Conservation (phyloP, 92 coral and sea anemone species). For the Hydrozoanthus gracilis region DNA sequence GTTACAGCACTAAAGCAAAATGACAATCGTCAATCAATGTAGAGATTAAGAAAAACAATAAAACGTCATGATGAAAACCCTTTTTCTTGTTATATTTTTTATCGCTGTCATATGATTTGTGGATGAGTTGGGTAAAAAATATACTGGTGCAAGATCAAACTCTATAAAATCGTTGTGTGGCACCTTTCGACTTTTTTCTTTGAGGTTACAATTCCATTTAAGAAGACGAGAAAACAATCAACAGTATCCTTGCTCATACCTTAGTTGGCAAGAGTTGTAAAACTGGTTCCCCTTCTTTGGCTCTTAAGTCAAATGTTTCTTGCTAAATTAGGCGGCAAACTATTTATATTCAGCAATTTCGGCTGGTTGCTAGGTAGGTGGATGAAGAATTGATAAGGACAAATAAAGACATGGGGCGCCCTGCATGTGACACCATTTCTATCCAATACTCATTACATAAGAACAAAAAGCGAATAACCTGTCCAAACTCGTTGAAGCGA, state of each 20-base stretch:
- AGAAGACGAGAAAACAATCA: too few species aligned
- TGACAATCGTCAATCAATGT: not conserved
- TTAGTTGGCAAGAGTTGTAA: not conserved
- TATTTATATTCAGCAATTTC: not conserved
- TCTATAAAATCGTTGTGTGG: too few species aligned
- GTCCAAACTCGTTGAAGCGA: constrained; percentile 12
- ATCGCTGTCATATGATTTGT: not conserved
- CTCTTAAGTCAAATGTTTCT: not conserved
- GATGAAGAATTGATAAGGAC: constrained; percentile 34
- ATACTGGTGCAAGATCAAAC: too few species aligned
- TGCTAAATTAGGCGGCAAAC: not conserved
- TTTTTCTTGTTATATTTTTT: too few species aligned
- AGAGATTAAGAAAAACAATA: constrained; percentile 8
- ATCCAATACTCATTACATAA: constrained; percentile 10
- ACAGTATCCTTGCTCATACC: too few species aligned
- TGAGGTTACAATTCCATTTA: too few species aligned
- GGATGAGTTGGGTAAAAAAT: not conserved
- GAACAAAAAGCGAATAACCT: constrained; percentile 26
- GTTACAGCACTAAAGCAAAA: not conserved
- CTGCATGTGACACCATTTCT: constrained; percentile 31
- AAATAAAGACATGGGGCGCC: constrained; percentile 38
- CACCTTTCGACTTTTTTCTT: too few species aligned
- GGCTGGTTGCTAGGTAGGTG: constrained; percentile 34
- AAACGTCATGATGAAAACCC: not conserved
- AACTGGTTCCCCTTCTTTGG: not conserved